Conservation (phyloP, 92 coral and sea anemone genomes). For the Porites divaricata region DNA sequence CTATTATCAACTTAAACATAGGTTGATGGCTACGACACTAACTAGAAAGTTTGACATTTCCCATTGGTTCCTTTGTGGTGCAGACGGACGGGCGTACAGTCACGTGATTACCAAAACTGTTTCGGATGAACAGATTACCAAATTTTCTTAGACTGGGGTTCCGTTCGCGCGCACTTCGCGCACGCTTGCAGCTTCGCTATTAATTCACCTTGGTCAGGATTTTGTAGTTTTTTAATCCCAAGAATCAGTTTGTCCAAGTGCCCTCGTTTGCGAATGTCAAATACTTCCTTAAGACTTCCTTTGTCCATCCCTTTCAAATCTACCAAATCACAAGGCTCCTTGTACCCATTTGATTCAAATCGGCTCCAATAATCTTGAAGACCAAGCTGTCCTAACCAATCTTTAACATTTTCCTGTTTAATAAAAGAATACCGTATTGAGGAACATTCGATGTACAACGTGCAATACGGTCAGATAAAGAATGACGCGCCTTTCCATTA, state of each 20-base stretch:
- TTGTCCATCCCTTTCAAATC: constrained; percentile 74
- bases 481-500: too few relatives aligned
- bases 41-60: too few relatives aligned
- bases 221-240: constrained; percentile 30
- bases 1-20: too few relatives aligned
- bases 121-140: too few relatives aligned
- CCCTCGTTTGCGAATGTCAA: constrained; percentile 66
- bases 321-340: constrained; percentile 83
- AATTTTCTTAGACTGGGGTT: too few relatives aligned
- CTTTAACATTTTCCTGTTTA: constrained; percentile 66
- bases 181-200: neutral
- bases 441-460: neutral
- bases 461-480: neutral
- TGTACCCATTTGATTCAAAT: constrained; percentile 71
- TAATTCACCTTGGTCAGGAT: constrained; percentile 32
- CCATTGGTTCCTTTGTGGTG: too few relatives aligned
- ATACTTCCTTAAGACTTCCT: constrained; percentile 53
- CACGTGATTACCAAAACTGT: too few relatives aligned
- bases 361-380: constrained; percentile 75
- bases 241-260: constrained; percentile 68
- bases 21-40: too few relatives aligned
- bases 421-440: too few relatives aligned
- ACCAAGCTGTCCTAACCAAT: constrained; percentile 79
- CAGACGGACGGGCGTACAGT: too few relatives aligned
- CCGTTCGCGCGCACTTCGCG: neutral